Evolutionary conservation across 1,140 invertebrate species (phyloP).

Genomic region (Drosophila nebulosa): DNA sequence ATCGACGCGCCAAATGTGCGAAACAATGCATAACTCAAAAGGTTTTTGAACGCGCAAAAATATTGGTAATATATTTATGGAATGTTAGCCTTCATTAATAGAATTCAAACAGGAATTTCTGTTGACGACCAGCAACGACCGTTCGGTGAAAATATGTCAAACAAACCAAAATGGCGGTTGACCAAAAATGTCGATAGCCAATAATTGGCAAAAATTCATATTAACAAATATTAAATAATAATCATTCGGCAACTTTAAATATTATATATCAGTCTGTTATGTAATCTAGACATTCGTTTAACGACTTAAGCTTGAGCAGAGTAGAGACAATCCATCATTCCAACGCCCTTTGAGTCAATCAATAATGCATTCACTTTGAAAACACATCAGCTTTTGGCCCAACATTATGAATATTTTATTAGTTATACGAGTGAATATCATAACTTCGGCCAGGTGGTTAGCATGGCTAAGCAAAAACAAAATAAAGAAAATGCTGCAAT

Average conservation of each 20-base stretch:
- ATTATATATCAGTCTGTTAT: neutral
- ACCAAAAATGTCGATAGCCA: neutral
- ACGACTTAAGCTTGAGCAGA: neutral
- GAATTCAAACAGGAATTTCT: constrained; percentile 42
- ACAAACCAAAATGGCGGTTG: constrained; percentile 9
- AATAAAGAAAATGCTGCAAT: no score
- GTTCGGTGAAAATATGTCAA: constrained; percentile 7
- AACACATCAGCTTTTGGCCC: constrained; percentile 40
- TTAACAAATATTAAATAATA: neutral
- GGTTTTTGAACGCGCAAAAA: constrained; percentile 4
- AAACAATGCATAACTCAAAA: constrained; percentile 74
- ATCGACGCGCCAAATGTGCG: constrained; percentile 74
- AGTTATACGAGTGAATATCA: no score
- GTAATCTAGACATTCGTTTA: neutral
- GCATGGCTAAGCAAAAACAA: no score
- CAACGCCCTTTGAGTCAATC: constrained; percentile 32
- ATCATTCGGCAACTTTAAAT: neutral
- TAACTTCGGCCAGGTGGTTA: no score
- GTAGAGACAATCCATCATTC: neutral
- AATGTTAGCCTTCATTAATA: constrained; percentile 42
- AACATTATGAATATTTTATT: constrained; percentile 31
- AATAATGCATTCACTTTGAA: constrained; percentile 45
- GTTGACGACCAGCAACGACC: neutral
- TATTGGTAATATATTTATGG: constrained; percentile 39
- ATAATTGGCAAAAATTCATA: neutral